A percentile compares a stretch with the other conserved stretches of the same genome.
Evolutionary conservation across 1,140 invertebrate genomes (phyloP).

Genomic region (Lepidotrigona ventralis): DNA sequence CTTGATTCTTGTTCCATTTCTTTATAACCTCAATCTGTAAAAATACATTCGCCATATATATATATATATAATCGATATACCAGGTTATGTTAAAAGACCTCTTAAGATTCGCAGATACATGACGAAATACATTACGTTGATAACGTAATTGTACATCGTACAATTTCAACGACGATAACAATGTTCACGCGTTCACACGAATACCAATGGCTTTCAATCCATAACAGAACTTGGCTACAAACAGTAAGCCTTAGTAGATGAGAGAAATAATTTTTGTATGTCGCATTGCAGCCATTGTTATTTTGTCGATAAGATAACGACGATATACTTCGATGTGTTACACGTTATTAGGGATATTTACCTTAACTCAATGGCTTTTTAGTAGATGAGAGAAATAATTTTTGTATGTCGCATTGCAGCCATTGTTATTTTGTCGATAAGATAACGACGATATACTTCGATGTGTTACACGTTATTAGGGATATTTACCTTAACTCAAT

Average conservation of each 20-base stretch:
- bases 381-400: conserved; percentile 22
- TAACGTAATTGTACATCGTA: background rate
- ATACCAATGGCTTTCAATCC: background rate
- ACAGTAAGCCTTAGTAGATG: background rate
- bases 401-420: conserved; percentile 56
- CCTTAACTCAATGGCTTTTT: conserved; percentile 19
- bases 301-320: conserved; percentile 27
- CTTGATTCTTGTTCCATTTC: conserved; percentile 73
- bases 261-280: conserved; percentile 27
- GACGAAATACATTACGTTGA: background rate
- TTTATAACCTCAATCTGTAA: background rate
- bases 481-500: conserved; percentile 30
- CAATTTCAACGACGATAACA: background rate
- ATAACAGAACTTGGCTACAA: background rate
- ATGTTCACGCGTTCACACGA: background rate
- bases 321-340: background rate
- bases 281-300: conserved; percentile 61
- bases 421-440: conserved; percentile 50
- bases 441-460: conserved; percentile 2
- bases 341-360: conserved; percentile 9
- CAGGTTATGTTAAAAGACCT: background rate
- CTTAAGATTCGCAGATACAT: background rate
- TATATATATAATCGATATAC: background rate
- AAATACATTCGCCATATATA: background rate
- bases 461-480: background rate